Conservation (phyloP, 2,113 vertebrate species). For the Solea solea region DNA sequence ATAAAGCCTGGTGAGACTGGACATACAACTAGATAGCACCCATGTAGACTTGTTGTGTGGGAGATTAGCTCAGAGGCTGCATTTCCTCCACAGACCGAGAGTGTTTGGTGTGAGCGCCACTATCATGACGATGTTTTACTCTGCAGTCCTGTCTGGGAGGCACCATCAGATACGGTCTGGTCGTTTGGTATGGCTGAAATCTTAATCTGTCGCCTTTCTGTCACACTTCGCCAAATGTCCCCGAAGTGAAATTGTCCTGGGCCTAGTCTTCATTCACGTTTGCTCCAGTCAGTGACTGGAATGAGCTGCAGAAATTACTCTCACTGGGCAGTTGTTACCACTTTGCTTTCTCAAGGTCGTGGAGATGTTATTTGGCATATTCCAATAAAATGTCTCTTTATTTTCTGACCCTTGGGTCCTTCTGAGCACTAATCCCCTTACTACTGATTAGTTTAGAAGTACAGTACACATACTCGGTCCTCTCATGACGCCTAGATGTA, state of each 20-base stretch:
- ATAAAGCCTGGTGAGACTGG: too few species aligned
- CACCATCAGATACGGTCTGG: too few species aligned
- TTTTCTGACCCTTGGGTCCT: not conserved
- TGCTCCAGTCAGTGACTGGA: conserved; percentile 33
- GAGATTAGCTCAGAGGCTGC: too few species aligned
- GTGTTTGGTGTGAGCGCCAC: too few species aligned
- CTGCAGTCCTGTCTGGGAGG: conserved; percentile 6
- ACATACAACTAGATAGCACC: too few species aligned
- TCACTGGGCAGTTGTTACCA: conserved; percentile 9
- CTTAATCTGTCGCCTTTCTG: conserved; percentile 28
- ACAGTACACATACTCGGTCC: too few species aligned
- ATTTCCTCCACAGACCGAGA: too few species aligned
- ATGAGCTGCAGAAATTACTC: conserved; percentile 19
- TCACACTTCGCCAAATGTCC: conserved; percentile 59
- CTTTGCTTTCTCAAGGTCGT: conserved; percentile 12
- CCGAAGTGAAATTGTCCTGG: conserved; percentile 45
- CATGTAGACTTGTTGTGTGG: too few species aligned
- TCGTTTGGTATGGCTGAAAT: conserved; percentile 1
- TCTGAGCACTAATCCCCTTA: not conserved
- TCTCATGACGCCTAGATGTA: too few species aligned
- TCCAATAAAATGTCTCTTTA: not conserved
- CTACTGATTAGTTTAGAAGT: too few species aligned
- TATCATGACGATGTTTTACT: too few species aligned
- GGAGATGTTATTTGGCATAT: not conserved
- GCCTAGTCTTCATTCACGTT: conserved; percentile 60